These are phyloP conservation scores for Crambe crambe DNA, from an alignment of 37 sponge, comb jelly and placozoan species.

Conservation along the genomic window DNA sequence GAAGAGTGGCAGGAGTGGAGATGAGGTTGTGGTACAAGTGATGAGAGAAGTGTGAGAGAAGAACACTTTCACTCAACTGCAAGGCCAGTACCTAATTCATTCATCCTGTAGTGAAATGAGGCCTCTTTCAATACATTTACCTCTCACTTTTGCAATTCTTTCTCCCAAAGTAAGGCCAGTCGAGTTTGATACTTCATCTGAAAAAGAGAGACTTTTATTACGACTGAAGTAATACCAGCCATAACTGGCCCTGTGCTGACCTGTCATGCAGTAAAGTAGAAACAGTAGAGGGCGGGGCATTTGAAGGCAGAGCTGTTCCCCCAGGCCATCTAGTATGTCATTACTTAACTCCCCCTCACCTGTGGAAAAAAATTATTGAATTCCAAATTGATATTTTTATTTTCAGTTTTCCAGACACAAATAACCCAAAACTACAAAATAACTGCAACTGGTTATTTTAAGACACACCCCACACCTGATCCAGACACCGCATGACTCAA, in stretches of 20 bases:
- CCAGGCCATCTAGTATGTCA: not conserved
- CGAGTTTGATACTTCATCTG: not conserved
- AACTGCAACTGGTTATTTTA: not conserved
- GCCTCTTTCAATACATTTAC: too few relatives aligned
- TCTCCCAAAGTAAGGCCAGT: not conserved
- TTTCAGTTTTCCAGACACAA: not conserved
- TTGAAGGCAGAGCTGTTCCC: not conserved
- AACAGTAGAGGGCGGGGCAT: not conserved
- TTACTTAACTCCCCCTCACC: not conserved
- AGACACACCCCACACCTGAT: too few relatives aligned
- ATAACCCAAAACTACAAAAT: too few relatives aligned
- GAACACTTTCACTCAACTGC: not conserved
- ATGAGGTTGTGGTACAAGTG: not conserved
- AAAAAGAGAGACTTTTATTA: too few relatives aligned
- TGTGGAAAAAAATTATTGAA: too few relatives aligned
- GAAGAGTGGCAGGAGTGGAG: not conserved
- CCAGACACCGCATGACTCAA: too few relatives aligned
- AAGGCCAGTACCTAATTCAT: not conserved
- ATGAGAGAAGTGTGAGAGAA: not conserved
- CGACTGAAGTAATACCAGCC: too few relatives aligned
- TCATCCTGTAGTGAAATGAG: too few relatives aligned
- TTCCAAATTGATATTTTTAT: too few relatives aligned
- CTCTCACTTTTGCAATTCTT: not conserved
- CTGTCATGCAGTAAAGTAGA: not conserved
- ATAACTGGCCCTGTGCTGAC: not conserved